Base-by-base conservation (phyloP, 1,140 invertebrate genomes). In the Sipha flava region DNA sequence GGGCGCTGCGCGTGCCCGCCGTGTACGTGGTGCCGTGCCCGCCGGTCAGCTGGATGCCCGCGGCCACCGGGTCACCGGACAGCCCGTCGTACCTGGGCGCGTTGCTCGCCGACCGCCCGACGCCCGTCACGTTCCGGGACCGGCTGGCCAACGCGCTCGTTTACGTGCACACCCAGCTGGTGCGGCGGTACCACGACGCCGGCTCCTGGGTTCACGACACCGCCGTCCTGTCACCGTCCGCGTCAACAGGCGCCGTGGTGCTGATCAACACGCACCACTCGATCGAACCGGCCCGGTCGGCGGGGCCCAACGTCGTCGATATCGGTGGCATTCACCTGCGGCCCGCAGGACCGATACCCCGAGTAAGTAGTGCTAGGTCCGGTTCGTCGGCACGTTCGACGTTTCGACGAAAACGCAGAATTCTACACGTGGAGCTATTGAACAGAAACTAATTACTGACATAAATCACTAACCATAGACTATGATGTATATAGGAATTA, bases 291-390 rank as follows among this genome's bases (percentile, higher is more conserved):
- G 83, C 88, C 0, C 85, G 85, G 45, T 86, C 88, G 0, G 82
- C 83, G 6, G 84, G 86, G 3, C 87, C 88, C 0, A 87, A 86
- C 45, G 81, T 88, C 2, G 82, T 90, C 3, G 88, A 90, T 84
- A 86, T 91, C 29, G 89, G 88, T 2, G 90, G 89, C n/a, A 82
- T 91, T 3, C 89, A 89, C 80, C 82, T 88, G 3, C 37, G 23
- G 14, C 9, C 40, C 1, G 3, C 10, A 1, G 9, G 14, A 43
- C 10, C 40, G 9, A 12, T 43, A 43, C 40, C 40, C 10, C 40
- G 9, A 10, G 40, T 43, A 43, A 43, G 9, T 12, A n/a, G n/a
- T n/a, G n/a, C n/a, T n/a, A n/a, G n/a, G n/a, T n/a, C n/a, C n/a
- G n/a, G n/a, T n/a, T n/a, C n/a, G n/a, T n/a, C n/a, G n/a, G n/a